Base-by-base conservation (phyloP, 2,113 vertebrate genomes). In the Hylia prasina region DNA sequence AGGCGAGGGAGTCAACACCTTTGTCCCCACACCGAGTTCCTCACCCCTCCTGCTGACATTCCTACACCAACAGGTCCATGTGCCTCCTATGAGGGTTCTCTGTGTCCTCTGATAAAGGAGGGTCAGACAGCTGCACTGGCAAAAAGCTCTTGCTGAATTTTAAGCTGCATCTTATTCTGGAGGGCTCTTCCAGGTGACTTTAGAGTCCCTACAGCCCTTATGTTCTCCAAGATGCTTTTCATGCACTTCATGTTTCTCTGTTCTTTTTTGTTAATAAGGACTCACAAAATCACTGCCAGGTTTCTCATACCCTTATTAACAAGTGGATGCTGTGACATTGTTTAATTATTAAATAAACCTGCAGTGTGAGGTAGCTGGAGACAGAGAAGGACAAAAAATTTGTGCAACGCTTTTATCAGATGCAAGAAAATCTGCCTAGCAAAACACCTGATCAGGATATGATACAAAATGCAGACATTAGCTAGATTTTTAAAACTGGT, bases 321-420 rank as follows among this genome's bases (percentile, higher is more conserved):
- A 83, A 80, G 39, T 61, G 64, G 51, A 56, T 70, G 53, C 37
- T 90, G 79, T 1, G 24, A 89, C 85, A 83, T 9, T 88, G 64
- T 83, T 94, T 86, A 92, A 94, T 47, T 90, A 72, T 75, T 95
- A 88, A 95, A 93, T 17, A 84, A 86, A 83, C 35, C 18, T 37
- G 31, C 51, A 51, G 45, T 37, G 47, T 56, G 54, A 63, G 81
- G 51, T 30, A 82, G 56, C 42, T 45, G 40, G 35, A 86, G 75
- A 88, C 16, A 11, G 19, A 56, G 66, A 82, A 91, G 48, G 65
- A 75, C 47, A 80, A 72, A 88, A 90, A 33, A 13, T 27, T 0
- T 6, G 1, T 33, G 58, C 22, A 77, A 64, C 4, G 10, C 2
- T 35, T 88, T 60, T 14, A 56, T 31, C 33, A 80, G 42, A 44